Percentiles rank a stretch among this genome's conserved stretches.
These are phyloP conservation scores for Drosophila lacicola DNA, from an alignment of 2,888 invertebrate genomes.

Conservation along the genomic window DNA sequence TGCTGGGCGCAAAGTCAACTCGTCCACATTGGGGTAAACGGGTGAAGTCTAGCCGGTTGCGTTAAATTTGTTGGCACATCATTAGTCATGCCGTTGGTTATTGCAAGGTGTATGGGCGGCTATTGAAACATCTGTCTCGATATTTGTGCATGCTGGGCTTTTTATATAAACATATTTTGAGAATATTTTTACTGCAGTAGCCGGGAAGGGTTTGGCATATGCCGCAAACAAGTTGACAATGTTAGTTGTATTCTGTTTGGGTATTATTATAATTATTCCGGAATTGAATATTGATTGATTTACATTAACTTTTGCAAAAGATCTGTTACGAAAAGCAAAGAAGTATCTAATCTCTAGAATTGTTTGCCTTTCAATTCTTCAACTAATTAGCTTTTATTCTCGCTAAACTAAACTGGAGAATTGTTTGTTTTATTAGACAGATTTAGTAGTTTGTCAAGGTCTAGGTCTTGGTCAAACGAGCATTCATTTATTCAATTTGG, in stretches of 20 bases:
- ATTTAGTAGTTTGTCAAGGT: no score
- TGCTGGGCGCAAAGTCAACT: constrained; percentile 50
- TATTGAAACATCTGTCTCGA: constrained; percentile 67
- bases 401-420: not conserved
- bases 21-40: constrained; percentile 19
- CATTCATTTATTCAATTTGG: no score
- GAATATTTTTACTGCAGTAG: not conserved
- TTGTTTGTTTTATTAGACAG: not conserved
- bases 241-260: not conserved
- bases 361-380: no score
- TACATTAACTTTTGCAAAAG: not conserved
- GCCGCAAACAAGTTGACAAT: constrained; percentile 27
- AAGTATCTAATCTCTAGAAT: not conserved
- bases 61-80: constrained; percentile 83
- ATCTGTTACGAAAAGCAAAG: not conserved
- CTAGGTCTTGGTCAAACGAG: no score
- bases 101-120: constrained; percentile 46
- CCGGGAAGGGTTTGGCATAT: constrained; percentile 45
- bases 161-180: not conserved
- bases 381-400: not conserved
- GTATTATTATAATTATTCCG: no score
- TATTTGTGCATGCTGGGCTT: constrained; percentile 42
- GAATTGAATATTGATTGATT: constrained; percentile 2
- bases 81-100: constrained; percentile 75
- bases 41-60: constrained; percentile 68